These are phyloP conservation scores for Euphydryas editha DNA, from an alignment of 2,888 invertebrate species.

Conservation along the genomic window DNA sequence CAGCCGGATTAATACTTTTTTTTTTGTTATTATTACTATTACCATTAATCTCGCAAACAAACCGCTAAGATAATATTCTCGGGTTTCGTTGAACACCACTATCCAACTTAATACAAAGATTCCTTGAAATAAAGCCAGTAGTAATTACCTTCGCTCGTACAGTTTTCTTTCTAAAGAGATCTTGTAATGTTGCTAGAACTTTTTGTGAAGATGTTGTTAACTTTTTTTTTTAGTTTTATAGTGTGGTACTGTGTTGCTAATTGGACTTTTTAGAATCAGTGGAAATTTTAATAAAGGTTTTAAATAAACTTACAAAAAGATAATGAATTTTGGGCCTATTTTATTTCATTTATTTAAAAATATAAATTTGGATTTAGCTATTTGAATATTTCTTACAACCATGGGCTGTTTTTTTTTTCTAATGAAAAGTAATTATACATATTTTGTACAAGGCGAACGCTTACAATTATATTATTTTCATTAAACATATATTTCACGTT, in stretches of 20 bases:
- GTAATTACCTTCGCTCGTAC: conserved; percentile 32
- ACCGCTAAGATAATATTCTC: conserved; percentile 70
- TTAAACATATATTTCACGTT: no score
- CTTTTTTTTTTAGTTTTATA: conserved; percentile 18
- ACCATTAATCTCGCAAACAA: conserved; percentile 72
- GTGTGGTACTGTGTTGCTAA: conserved; percentile 17
- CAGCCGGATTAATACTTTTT: conserved; percentile 65
- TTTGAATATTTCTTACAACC: no score
- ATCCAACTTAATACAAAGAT: conserved; percentile 48
- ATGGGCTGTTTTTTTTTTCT: no score
- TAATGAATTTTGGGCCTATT: no score
- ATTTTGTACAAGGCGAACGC: no score
- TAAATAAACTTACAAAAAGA: conserved; percentile 1
- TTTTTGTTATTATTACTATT: conserved; percentile 62
- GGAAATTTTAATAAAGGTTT: conserved; percentile 7
- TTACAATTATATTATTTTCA: no score
- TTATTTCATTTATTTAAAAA: no score
- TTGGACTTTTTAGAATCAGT: neutral
- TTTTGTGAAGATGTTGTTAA: conserved; percentile 18
- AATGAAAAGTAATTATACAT: no score
- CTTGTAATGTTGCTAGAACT: conserved; percentile 17
- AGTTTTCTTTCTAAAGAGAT: conserved; percentile 25
- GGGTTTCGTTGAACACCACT: conserved; percentile 66
- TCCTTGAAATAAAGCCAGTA: conserved; percentile 37
- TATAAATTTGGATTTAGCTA: no score